Percentiles rank a stretch among this genome's conserved stretches.
Evolutionary conservation across 2,797 vertebrate genomes (phyloP).

Genomic region (Lophius americanus): DNA sequence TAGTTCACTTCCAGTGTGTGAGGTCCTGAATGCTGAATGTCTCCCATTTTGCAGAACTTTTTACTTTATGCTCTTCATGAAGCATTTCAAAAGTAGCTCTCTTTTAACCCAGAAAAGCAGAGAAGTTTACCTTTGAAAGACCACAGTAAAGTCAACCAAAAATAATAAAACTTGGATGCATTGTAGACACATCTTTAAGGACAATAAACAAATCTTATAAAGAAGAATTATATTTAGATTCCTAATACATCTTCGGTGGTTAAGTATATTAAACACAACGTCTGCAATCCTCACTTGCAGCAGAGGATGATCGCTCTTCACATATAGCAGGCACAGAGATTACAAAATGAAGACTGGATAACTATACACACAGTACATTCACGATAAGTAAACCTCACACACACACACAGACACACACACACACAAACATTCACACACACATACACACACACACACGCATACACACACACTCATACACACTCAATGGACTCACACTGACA

Average conservation of each 20-base stretch:
- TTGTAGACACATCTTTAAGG: constrained; percentile 31
- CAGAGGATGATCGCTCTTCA: constrained; percentile 37
- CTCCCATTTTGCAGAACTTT: constrained; percentile 30
- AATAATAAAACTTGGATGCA: constrained; percentile 18
- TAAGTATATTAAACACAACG: constrained; percentile 35
- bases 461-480: constrained; percentile 33
- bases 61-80: constrained; percentile 31
- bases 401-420: constrained; percentile 7
- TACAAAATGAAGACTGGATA: constrained; percentile 1
- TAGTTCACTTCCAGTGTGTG: constrained; percentile 38
- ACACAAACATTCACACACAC: constrained; percentile 35
- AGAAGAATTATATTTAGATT: constrained; percentile 7
- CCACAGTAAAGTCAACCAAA: constrained; percentile 26
- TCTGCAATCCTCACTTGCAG: constrained; percentile 35
- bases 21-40: constrained; percentile 45
- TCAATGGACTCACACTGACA: constrained; percentile 46
- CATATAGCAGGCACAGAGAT: constrained; percentile 16
- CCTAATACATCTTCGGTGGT: constrained; percentile 4
- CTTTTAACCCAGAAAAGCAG: constrained; percentile 7
- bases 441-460: constrained; percentile 36
- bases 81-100: constrained; percentile 33
- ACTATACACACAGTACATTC: constrained; percentile 48
- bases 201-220: constrained; percentile 16
- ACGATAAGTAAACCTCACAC: constrained; percentile 50
- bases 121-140: constrained; percentile 42